Base-by-base conservation (phyloP, 2,113 vertebrate genomes). In the Brienomyrus longianalis region DNA sequence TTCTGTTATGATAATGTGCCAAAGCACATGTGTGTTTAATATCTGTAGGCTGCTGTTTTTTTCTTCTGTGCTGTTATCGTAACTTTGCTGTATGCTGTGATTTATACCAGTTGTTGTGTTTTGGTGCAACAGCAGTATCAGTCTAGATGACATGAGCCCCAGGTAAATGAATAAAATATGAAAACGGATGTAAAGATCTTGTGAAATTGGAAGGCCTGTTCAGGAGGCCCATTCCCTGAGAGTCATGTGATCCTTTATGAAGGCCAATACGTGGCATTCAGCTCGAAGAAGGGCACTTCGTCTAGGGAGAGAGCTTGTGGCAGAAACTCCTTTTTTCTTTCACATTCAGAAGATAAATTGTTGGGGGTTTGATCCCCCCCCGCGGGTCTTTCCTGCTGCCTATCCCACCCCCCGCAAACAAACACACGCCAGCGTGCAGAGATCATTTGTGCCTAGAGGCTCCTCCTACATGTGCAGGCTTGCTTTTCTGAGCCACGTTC, bases 391-490 rank as follows among this genome's bases (percentile, higher is more conserved):
- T 13, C n/a, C 48, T n/a, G 21, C 59, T 51, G 50, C 27, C 11
- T 39, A 39, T 39, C 39, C 9, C 43, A 54, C 88, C 74, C 74
- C 74, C 31, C 4, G 31, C 70, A 77, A 77, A 77, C 80, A 83
- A 43, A 66, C 89, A 50, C 89, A 86, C 48, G 27, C 56, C 47
- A 31, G 59, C 43, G 3, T 86, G 83, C 45, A 50, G 50, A 90
- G 83, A 59, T 90, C 45, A 74, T 86, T 66, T 48, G 59, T 45
- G 56, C 89, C 83, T 66, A 27, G 84, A 86, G 89, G 89, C 86
- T 35, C 84, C 3, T 48, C 23, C 59, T 48, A 13, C 89, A 70
- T 39, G 43, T 54, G 51, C 47, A 11, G 54, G 27, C 52, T n/a
- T 39, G 45, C 56, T 35, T 74, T 86, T 87, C 50, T 11, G 21